Base-by-base conservation (phyloP, 2,113 vertebrate genomes). In the Natator depressus region DNA sequence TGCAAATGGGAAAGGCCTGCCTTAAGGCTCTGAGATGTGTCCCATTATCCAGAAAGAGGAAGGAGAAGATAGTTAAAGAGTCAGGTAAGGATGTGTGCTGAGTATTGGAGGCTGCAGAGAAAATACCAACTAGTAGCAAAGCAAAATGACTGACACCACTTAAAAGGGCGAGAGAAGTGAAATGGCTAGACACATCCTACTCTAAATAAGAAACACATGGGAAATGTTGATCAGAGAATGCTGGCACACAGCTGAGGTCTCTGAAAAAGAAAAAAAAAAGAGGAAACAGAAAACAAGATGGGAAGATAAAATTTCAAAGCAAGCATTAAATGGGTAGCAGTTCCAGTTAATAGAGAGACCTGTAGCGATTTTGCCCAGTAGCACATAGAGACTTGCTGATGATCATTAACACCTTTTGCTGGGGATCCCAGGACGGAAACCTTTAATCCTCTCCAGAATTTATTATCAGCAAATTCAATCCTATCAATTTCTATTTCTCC, bases 221-320 rank as follows among this genome's bases (percentile, higher is more conserved):
- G 88, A 93, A 83, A 95, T 94, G 86, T 50, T 82, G 96, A 96
- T 94, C 96, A 93, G 95, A 80, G n/a, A 95, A 97, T 95, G 95
- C 97, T 97, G 90, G 95, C 97, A 97, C 97, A 97, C 96, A 97
- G 97, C 97, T 98, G 97, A 97, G 92, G 96, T 91, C 93, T 95
- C 91, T 85, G 51, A 50, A 86, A 82, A 94, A 62, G 14, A 14
- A 1, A 1, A 50, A 76, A 82, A 87, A 69, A 93, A 20, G 97
- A 98, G 97, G 98, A 98, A 97, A 92, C 97, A 93, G 97, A 91
- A 97, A 98, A 98, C 98, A 98, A 97, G 98, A 98, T 97, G 96
- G 90, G 96, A 97, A 98, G 98, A 98, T 98, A 98, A 98, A 98
- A 98, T 98, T 98, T 98, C 98, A 98, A 98, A 98, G 98, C 93